Evolutionary conservation across 2,797 vertebrate genomes (phyloP).

Genomic region (Limnodromus scolopaceus): DNA sequence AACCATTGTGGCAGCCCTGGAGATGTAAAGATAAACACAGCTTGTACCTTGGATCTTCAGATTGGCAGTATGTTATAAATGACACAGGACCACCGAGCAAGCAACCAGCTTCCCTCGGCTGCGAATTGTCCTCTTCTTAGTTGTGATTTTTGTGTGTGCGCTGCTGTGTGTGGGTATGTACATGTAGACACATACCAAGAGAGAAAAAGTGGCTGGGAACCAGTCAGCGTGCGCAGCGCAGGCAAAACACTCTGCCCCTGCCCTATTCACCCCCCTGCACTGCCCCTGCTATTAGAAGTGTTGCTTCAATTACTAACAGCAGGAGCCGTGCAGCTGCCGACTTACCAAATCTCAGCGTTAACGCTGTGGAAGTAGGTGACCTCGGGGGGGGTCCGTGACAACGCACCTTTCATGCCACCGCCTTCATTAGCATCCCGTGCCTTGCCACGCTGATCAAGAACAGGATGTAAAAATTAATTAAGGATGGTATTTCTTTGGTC

Average conservation of each 20-base stretch:
- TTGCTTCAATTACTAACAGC: neutral
- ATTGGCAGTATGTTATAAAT: neutral
- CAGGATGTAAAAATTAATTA: neutral
- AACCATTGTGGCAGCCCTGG: neutral
- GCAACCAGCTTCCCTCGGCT: neutral
- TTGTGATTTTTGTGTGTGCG: fast-evolving
- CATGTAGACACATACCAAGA: fast-evolving
- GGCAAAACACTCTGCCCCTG: neutral
- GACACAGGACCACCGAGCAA: neutral
- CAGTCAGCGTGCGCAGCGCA: neutral
- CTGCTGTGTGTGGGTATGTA: fast-evolving
- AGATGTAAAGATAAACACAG: neutral
- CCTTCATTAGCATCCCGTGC: neutral
- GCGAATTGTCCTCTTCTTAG: neutral
- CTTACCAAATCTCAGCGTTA: neutral
- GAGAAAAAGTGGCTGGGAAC: neutral
- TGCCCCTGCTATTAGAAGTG: neutral
- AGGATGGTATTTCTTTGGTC: neutral
- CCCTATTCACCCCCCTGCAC: neutral
- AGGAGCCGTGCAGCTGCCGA: neutral
- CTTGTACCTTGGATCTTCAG: neutral
- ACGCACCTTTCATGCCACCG: neutral
- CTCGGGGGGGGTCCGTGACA: fast-evolving
- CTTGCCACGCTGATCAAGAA: neutral
- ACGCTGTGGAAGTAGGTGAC: neutral